Base-by-base conservation (phyloP, 2,888 invertebrate species). In the Neria commutata region DNA sequence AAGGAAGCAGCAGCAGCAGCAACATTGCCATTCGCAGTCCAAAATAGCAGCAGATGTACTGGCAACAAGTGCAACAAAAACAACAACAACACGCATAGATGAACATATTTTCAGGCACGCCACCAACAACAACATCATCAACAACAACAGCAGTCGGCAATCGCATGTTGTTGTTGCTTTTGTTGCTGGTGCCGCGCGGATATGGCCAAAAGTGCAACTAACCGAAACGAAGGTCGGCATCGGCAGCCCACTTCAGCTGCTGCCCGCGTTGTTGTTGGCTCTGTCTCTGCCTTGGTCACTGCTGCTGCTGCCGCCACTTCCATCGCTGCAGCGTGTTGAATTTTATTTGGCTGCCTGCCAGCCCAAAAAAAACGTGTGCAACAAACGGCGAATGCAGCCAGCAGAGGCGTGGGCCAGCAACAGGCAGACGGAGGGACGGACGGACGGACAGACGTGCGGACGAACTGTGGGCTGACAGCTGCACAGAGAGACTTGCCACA, bases 171-270 rank as follows among this genome's bases (percentile, higher is more conserved):
- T 17, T 49, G 52, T 50, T 49, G 52, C 40, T n/a, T n/a, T n/a
- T n/a, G n/a, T n/a, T n/a, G n/a, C n/a, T n/a, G n/a, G n/a, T n/a
- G n/a, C n/a, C n/a, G n/a, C 46, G 21, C 34, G 48, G 26, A 46
- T 34, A 60, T 59, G 60, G 16, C 50, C 56, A 54, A 62, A 65
- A 64, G 61, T 63, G 62, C 64, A 65, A 64, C 61, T 60, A 66
- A 66, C 66, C 65, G 62, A 59, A 45, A 52, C 58, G 65, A 67
- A 65, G 66, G 67, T 67, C 67, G 65, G 24, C 40, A 8, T 23
- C 23, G n/a, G 19, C 23, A 21, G 19, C 48, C n/a, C n/a, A 16
- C 25, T 17, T 6, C 26, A 14, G 29, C n/a, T 34, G 3, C 24
- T 23, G 37, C 37, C 37, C 21, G 23, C 40, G 23, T 3, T 23